phyloP scores from a whole-genome alignment of 2,797 vertebrate species.

The Danionella dracula region DNA sequence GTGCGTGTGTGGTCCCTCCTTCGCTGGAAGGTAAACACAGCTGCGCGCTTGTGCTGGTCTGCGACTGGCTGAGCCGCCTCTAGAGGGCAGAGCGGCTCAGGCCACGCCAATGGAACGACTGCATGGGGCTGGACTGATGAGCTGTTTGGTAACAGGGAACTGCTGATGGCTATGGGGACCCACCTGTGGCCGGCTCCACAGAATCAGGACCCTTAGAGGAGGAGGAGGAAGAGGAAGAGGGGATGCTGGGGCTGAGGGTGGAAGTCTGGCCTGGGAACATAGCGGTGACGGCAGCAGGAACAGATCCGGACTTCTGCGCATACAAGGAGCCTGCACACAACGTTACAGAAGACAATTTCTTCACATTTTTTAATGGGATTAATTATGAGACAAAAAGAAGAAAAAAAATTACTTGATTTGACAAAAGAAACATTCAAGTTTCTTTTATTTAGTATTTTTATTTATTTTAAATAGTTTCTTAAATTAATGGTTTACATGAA shows the following conservation, averaged over 20 bases:
- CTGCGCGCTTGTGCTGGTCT: not conserved
- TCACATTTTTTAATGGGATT: too few relatives aligned
- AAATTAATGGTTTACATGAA: too few relatives aligned
- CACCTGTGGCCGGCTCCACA: conserved; percentile 75
- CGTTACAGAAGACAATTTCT: not conserved
- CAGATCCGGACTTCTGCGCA: conserved; percentile 81
- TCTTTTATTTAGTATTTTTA: too few relatives aligned
- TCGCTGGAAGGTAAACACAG: conserved; percentile 12
- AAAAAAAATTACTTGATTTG: too few relatives aligned
- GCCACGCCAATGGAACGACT: not conserved
- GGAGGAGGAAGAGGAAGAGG: conserved; percentile 75
- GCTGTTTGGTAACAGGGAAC: conserved; percentile 3
- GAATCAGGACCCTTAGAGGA: conserved; percentile 86
- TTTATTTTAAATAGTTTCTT: too few relatives aligned
- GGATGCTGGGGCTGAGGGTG: conserved; percentile 81
- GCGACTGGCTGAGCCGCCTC: not conserved
- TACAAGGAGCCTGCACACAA: conserved; percentile 79
- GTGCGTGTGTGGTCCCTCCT: conserved; percentile 15
- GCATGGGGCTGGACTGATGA: not conserved
- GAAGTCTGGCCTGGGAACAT: conserved; percentile 76
- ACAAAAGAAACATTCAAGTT: too few relatives aligned
- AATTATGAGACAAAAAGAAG: too few relatives aligned
- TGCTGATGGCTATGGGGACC: conserved; percentile 66
- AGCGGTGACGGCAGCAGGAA: conserved; percentile 62
- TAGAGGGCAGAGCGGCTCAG: not conserved